These are phyloP conservation scores for Rhyacichthys aspro DNA, from an alignment of 2,797 vertebrate species.

Conservation along the genomic window DNA sequence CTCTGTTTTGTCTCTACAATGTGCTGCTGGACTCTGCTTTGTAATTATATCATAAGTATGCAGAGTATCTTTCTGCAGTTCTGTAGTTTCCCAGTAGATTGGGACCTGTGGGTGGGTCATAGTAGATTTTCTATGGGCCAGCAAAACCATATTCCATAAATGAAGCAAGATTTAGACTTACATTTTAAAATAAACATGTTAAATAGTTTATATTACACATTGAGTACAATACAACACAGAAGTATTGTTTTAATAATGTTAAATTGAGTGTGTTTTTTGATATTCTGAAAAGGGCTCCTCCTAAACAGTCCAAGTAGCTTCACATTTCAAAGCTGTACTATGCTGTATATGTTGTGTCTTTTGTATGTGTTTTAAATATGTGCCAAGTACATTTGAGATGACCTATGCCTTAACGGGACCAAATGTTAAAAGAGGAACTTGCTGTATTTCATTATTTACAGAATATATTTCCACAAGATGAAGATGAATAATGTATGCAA, in stretches of 20 bases:
- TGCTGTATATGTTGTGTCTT: constrained; percentile 26
- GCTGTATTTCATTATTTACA: constrained; percentile 27
- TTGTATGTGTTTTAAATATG: constrained; percentile 14
- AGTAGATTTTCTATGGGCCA: too few species aligned
- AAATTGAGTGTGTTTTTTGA: too few species aligned
- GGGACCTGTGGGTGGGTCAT: too few species aligned
- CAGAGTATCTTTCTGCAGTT: not conserved
- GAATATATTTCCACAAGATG: constrained; percentile 15
- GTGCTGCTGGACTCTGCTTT: not conserved
- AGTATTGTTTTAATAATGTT: too few species aligned
- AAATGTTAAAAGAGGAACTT: constrained; percentile 16
- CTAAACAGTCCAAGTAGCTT: not conserved
- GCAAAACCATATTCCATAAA: not conserved
- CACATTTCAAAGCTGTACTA: constrained; percentile 1
- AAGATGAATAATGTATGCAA: constrained; percentile 12
- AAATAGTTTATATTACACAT: too few species aligned
- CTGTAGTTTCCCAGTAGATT: too few species aligned
- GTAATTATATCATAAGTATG: not conserved
- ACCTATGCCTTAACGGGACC: constrained; percentile 38
- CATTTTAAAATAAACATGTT: too few species aligned
- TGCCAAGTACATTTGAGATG: constrained; percentile 8
- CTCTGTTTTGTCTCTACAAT: not conserved
- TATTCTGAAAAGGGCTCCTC: too few species aligned
- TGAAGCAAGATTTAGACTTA: not conserved
- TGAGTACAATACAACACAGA: too few species aligned